Conservation (phyloP, 1,140 invertebrate species). For the Cyclina sinensis region DNA sequence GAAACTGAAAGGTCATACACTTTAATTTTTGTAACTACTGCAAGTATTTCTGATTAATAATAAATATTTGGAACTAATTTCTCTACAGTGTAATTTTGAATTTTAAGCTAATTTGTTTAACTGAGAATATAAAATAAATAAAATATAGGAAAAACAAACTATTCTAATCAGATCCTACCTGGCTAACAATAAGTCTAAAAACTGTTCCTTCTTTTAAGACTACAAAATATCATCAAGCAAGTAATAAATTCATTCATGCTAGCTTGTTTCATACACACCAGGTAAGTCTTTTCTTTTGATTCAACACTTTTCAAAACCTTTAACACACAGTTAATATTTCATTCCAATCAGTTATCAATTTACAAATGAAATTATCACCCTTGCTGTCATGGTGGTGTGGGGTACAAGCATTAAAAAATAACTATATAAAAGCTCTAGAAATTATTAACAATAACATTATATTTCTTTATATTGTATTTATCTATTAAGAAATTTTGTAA, state of each 20-base stretch:
- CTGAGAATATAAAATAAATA: conserved; percentile 20
- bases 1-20: neutral
- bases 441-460: too few relatives aligned
- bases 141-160: conserved; percentile 7
- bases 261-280: neutral
- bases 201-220: neutral
- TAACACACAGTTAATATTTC: too few relatives aligned
- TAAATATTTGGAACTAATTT: conserved; percentile 3
- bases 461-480: too few relatives aligned
- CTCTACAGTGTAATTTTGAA: neutral
- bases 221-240: conserved; percentile 22
- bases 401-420: too few relatives aligned
- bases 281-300: neutral
- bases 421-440: too few relatives aligned
- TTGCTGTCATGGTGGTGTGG: too few relatives aligned
- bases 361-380: too few relatives aligned
- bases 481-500: too few relatives aligned
- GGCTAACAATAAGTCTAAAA: neutral
- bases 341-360: too few relatives aligned
- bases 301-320: neutral
- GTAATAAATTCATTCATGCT: conserved; percentile 14
- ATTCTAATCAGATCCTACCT: neutral
- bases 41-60: neutral
- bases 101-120: conserved; percentile 1
- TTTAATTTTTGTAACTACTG: neutral